Base-by-base conservation (phyloP, 2,113 vertebrate genomes). In the Puffinus mauretanicus region DNA sequence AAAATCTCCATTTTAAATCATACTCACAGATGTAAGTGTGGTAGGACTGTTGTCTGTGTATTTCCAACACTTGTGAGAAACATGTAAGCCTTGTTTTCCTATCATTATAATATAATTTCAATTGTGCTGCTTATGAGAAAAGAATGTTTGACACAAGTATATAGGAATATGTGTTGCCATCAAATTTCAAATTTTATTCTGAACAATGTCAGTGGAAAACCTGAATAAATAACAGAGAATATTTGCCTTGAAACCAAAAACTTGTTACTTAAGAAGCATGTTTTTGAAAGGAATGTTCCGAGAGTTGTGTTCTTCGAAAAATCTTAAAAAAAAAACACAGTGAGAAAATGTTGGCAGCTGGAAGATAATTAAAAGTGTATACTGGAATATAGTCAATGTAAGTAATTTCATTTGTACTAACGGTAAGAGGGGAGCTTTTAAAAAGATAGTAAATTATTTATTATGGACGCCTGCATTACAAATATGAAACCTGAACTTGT, bases 1-100 rank as follows among this genome's bases (percentile, higher is more conserved):
- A 93, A 95, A 83, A 96, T 83, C 57, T 95, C 58, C 12, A 86
- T 88, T 95, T 93, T 44, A 78, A 93, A 92, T 83, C 36, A 32
- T 25, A 19, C 12, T 51, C 24, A 29, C 6, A 66, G 76, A 73
- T 93, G 40, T 52, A 34, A 66, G 34, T 21, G 38, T 57, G 46
- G 15, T 71, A 75, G 14, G 34, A 47, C 60, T 86, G 52, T 71
- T 88, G 22, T 67, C 52, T 72, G 25, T 32, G 10, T 91, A 20
- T 67, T 90, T 92, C 25, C 52, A 79, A 17, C 4, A 44, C 24
- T 81, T 70, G 30, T 52, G 36, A 85, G 51, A 75, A 78, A 75
- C 17, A 30, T 44, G 13, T 49, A 87, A 92, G 24, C 14, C 60
- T 78, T 62, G 7, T 78, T 87, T 73, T 9, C 20, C 11, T 58